Evolutionary conservation across 2,888 invertebrate species (phyloP).

Genomic region (Campopleginae sp.): DNA sequence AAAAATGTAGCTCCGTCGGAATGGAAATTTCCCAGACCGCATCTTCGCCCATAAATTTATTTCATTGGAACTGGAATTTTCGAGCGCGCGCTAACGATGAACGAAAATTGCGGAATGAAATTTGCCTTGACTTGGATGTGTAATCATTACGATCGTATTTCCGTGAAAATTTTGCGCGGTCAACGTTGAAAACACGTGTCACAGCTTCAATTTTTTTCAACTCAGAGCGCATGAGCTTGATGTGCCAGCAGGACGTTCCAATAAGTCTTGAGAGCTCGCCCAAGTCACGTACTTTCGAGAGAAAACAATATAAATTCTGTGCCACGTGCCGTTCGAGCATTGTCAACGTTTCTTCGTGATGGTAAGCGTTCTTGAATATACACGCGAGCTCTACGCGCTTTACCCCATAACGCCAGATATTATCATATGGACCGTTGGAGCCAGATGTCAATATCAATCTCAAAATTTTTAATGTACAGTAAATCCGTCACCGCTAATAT

Average conservation of each 20-base stretch:
- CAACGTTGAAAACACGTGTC: no score
- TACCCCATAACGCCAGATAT: background rate
- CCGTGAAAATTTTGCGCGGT: no score
- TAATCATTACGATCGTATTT: no score
- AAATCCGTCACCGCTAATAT: background rate
- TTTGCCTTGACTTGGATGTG: background rate
- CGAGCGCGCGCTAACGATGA: background rate
- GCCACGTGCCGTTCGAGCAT: background rate
- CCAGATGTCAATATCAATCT: background rate
- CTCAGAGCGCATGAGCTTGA: background rate
- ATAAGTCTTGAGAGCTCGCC: background rate
- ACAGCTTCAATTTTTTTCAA: background rate
- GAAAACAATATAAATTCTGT: background rate
- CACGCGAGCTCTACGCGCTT: background rate
- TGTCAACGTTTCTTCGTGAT: background rate
- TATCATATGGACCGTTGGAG: background rate
- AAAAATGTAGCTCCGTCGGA: background rate
- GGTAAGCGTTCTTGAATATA: background rate
- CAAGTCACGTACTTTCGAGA: background rate
- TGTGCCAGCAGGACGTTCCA: background rate
- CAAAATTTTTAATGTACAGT: background rate
- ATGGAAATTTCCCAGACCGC: background rate
- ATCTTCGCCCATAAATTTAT: background rate
- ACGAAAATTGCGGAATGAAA: background rate
- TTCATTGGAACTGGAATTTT: background rate